Percentiles rank a stretch among this genome's conserved stretches.
phyloP scores from a whole-genome alignment of 2,888 invertebrate genomes.

The Caenorhabditis panamensis region DNA sequence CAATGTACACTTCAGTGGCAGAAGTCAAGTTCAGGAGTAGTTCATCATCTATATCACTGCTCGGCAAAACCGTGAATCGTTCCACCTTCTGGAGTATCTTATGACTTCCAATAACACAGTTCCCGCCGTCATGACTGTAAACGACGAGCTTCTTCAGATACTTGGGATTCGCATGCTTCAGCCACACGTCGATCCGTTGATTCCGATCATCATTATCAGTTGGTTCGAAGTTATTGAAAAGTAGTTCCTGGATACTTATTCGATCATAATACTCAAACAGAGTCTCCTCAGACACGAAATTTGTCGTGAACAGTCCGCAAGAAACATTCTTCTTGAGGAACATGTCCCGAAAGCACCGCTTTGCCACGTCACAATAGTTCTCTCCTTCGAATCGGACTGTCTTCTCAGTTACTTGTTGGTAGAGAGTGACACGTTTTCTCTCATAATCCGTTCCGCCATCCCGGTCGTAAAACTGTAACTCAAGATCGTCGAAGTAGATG shows the following conservation, averaged over 20 bases:
- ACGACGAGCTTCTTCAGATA: not conserved
- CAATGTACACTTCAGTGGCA: slow-evolving; percentile 19
- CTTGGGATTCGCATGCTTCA: slow-evolving; percentile 16
- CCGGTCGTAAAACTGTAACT: not conserved
- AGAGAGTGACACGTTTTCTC: not conserved
- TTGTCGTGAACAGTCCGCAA: slow-evolving; percentile 1
- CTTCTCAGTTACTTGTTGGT: not conserved
- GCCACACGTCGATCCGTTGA: slow-evolving; percentile 6
- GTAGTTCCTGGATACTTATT: not conserved
- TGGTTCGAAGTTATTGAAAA: not conserved
- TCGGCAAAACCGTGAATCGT: not conserved
- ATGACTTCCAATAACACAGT: not conserved
- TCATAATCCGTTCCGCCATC: not conserved
- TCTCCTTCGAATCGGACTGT: not conserved
- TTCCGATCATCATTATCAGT: too few species aligned
- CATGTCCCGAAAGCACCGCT: slow-evolving; percentile 9
- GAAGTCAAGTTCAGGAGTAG: slow-evolving; percentile 3
- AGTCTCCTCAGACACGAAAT: not conserved
- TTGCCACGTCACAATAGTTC: not conserved
- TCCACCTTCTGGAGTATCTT: not conserved
- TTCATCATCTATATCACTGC: slow-evolving; percentile 7
- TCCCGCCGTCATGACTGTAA: not conserved
- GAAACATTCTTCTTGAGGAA: slow-evolving; percentile 16
- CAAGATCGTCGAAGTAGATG: not conserved
- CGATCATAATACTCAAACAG: not conserved